A percentile compares a stretch with the other conserved stretches of the same genome.
Conservation (phyloP, 1,140 invertebrate species). For the Linepithema humile region DNA sequence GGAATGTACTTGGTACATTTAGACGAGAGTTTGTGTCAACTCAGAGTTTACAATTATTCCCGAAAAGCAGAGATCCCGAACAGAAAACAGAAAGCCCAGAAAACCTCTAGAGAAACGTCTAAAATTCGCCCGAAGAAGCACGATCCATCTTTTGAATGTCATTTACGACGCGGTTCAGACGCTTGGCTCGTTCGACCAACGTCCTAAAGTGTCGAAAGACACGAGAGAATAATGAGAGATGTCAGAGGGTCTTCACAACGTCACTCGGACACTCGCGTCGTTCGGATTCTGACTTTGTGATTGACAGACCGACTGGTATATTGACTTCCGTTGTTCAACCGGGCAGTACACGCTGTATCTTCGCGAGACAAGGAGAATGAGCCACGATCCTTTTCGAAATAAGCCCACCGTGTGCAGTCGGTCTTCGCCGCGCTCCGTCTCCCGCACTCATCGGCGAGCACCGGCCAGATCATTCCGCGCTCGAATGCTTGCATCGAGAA, state of each 20-base stretch:
- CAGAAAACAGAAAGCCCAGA: conserved; percentile 30
- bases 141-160: neutral
- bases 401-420: conserved; percentile 26
- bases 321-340: conserved; percentile 76
- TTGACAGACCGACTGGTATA: conserved; percentile 67
- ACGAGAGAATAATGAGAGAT: too few species aligned
- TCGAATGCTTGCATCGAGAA: conserved; percentile 54
- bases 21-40: conserved; percentile 68
- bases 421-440: neutral
- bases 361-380: conserved; percentile 50
- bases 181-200: neutral
- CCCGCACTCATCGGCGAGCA: neutral
- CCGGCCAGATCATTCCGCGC: conserved; percentile 9
- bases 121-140: neutral
- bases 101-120: neutral
- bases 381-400: conserved; percentile 40
- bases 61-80: conserved; percentile 56
- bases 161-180: too few species aligned
- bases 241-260: neutral
- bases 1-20: conserved; percentile 72
- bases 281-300: conserved; percentile 57
- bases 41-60: conserved; percentile 57
- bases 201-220: neutral
- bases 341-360: conserved; percentile 75
- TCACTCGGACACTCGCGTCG: conserved; percentile 44